phyloP scores from a whole-genome alignment of 2,888 invertebrate species.

The Coelinius sp. region DNA sequence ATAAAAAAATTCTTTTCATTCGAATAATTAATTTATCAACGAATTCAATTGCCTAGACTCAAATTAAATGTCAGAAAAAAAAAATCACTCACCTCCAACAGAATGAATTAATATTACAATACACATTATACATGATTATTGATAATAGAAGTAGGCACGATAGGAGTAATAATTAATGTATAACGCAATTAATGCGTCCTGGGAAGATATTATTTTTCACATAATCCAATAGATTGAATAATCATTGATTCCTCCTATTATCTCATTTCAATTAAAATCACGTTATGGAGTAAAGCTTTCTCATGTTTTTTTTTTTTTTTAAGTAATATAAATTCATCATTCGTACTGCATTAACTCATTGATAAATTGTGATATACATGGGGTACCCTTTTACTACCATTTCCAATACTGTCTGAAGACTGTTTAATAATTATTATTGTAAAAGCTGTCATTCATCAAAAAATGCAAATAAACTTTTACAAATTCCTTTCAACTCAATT shows the following conservation, averaged over 20 bases:
- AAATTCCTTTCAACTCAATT: constrained; percentile 2
- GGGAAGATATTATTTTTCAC: constrained; percentile 46
- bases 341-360: background rate
- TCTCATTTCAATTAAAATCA: background rate
- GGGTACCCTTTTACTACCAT: constrained; percentile 6
- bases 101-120: constrained; percentile 53
- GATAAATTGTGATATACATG: background rate
- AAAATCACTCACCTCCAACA: constrained; percentile 41
- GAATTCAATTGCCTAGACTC: constrained; percentile 2
- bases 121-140: constrained; percentile 54
- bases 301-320: too few species aligned
- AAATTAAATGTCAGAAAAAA: constrained; percentile 30
- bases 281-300: constrained; percentile 4
- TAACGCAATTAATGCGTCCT: constrained; percentile 31
- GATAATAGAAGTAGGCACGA: constrained; percentile 63
- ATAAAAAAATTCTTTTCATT: constrained; percentile 34
- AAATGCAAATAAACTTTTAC: background rate
- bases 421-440: constrained; percentile 29
- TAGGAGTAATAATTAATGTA: constrained; percentile 56
- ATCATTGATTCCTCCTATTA: background rate
- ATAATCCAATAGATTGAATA: constrained; percentile 7
- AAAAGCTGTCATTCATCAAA: background rate
- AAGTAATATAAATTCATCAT: constrained; percentile 1
- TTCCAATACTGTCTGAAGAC: constrained; percentile 47
- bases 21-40: constrained; percentile 13